phyloP scores from a whole-genome alignment of 2,888 invertebrate species.

The Tortrix viridana region DNA sequence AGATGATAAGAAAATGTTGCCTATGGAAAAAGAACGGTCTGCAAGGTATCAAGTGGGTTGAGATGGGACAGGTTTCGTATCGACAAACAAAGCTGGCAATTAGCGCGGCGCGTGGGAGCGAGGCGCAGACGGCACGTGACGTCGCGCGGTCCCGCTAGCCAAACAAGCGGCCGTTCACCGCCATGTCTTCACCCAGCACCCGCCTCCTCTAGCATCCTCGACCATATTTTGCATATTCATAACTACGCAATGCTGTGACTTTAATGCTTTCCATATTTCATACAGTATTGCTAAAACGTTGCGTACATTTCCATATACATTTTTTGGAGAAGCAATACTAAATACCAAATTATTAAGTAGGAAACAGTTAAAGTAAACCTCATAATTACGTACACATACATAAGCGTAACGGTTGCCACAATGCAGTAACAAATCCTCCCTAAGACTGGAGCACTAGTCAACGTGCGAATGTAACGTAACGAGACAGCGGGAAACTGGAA shows the following conservation, averaged over 20 bases:
- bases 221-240: conserved; percentile 34
- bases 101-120: conserved; percentile 54
- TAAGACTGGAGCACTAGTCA: conserved; percentile 10
- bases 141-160: conserved; percentile 61
- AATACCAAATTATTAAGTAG: neutral
- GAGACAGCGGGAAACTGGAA: conserved; percentile 55
- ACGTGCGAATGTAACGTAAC: conserved; percentile 59
- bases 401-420: no score
- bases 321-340: neutral
- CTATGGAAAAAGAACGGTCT: conserved; percentile 14
- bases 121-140: conserved; percentile 27
- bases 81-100: conserved; percentile 55
- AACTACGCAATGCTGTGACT: conserved; percentile 15
- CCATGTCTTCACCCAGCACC: conserved; percentile 33
- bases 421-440: neutral
- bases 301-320: neutral
- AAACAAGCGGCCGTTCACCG: conserved; percentile 64
- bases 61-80: conserved; percentile 44
- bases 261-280: conserved; percentile 1
- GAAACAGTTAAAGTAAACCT: no score
- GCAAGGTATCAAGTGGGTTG: conserved; percentile 40
- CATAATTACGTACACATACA: no score
- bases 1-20: conserved; percentile 40
- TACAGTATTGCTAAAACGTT: conserved; percentile 7
- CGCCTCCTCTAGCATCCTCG: conserved; percentile 37